phyloP scores from a whole-genome alignment of 2,113 vertebrate species.

The Etia nguti region DNA sequence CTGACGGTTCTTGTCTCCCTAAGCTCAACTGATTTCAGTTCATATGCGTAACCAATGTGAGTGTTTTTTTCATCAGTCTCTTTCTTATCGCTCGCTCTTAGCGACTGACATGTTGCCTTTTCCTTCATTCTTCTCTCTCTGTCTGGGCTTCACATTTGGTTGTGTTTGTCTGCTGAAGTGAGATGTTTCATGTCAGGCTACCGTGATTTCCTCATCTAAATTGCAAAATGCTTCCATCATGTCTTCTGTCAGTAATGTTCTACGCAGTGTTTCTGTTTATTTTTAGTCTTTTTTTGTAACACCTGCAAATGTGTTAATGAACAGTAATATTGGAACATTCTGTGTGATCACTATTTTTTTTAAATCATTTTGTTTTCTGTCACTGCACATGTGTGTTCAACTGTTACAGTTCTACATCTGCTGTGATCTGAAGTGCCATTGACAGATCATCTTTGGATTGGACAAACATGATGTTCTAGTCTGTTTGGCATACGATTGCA shows the following conservation, averaged over 20 bases:
- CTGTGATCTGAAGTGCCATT: not conserved
- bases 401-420: not conserved
- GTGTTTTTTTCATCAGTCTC: not conserved
- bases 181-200: not conserved
- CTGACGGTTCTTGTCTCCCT: not conserved
- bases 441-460: not conserved
- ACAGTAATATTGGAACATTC: not conserved
- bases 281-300: not conserved
- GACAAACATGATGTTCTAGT: not conserved
- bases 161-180: not conserved
- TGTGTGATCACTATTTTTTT: not conserved
- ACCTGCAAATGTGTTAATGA: not conserved
- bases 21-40: slow-evolving; percentile 1
- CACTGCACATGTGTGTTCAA: not conserved
- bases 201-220: not conserved
- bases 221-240: not conserved
- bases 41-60: not conserved
- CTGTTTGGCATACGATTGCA: not conserved
- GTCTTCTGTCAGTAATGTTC: not conserved
- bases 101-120: not conserved
- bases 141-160: not conserved
- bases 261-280: not conserved
- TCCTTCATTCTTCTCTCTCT: not conserved
- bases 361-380: not conserved
- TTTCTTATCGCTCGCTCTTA: not conserved